Conservation (phyloP, 2,797 vertebrate genomes). For the Lacerta bilineata region DNA sequence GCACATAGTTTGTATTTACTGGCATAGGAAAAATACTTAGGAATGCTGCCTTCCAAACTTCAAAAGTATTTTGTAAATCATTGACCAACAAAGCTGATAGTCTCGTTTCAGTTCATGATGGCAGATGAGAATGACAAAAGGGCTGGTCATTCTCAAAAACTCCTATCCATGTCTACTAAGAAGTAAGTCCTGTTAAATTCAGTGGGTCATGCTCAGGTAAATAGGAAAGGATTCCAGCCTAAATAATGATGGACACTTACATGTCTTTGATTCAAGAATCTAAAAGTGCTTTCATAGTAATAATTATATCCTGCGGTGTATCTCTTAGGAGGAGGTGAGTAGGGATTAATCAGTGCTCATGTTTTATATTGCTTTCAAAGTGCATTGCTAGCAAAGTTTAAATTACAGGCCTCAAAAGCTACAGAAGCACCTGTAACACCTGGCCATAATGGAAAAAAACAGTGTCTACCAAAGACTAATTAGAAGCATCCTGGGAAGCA, state of each 20-base stretch:
- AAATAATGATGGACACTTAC: background rate
- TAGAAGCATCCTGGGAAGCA: background rate
- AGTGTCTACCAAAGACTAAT: background rate
- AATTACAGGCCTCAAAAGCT: conserved; percentile 7
- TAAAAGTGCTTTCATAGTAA: background rate
- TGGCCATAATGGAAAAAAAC: background rate
- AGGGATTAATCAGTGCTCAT: background rate
- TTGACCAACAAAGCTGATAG: background rate
- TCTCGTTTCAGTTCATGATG: background rate
- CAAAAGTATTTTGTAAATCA: background rate
- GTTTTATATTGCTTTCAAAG: conserved; percentile 8
- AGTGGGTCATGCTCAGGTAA: background rate
- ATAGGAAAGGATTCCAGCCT: background rate
- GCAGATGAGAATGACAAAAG: background rate
- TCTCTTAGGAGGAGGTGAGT: background rate
- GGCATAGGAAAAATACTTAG: background rate
- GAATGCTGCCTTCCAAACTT: background rate
- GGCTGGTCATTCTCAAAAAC: no score
- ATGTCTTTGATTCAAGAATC: background rate
- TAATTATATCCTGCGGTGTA: conserved; percentile 26
- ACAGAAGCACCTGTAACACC: background rate
- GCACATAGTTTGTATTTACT: background rate
- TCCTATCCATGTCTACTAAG: background rate
- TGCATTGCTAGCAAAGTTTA: conserved; percentile 13
- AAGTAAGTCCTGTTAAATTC: background rate